phyloP scores from a whole-genome alignment of 2,888 invertebrate genomes.

The Rhagium mordax region DNA sequence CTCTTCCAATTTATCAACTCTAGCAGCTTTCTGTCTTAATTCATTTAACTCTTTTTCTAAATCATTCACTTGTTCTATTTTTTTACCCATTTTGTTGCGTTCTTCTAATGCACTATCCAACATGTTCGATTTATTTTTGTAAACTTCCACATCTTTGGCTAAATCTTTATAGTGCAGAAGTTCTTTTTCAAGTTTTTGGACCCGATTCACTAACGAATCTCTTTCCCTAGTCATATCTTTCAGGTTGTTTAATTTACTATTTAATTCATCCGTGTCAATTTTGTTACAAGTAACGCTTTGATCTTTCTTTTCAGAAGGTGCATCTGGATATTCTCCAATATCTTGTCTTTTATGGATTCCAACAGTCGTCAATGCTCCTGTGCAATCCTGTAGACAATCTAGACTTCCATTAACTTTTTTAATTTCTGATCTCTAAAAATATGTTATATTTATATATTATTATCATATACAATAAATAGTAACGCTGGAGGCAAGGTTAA shows the following conservation, averaged over 20 bases:
- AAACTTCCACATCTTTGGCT: conserved; percentile 58
- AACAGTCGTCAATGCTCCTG: too few relatives aligned
- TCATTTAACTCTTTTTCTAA: conserved; percentile 53
- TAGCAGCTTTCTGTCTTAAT: conserved; percentile 51
- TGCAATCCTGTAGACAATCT: conserved; percentile 44
- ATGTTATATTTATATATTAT: too few relatives aligned
- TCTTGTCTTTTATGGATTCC: conserved; percentile 61
- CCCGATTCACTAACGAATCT: too few relatives aligned
- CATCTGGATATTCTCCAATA: conserved; percentile 45
- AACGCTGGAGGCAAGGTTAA: too few relatives aligned
- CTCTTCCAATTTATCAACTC: conserved; percentile 52
- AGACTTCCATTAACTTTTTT: conserved; percentile 40
- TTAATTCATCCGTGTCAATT: too few relatives aligned
- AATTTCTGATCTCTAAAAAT: too few relatives aligned
- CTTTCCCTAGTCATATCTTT: too few relatives aligned
- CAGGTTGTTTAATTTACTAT: too few relatives aligned
- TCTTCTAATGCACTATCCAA: conserved; percentile 60
- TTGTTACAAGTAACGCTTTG: too few relatives aligned
- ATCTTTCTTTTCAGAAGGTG: too few relatives aligned
- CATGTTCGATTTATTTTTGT: conserved; percentile 55
- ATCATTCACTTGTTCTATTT: conserved; percentile 52
- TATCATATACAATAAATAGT: too few relatives aligned
- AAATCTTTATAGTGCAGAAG: conserved; percentile 55
- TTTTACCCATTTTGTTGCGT: conserved; percentile 58
- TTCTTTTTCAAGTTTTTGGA: conserved; percentile 58